Evolutionary conservation across 64 coral and sea anemone species (phyloP).

Genomic region (Pachyseris speciosa): DNA sequence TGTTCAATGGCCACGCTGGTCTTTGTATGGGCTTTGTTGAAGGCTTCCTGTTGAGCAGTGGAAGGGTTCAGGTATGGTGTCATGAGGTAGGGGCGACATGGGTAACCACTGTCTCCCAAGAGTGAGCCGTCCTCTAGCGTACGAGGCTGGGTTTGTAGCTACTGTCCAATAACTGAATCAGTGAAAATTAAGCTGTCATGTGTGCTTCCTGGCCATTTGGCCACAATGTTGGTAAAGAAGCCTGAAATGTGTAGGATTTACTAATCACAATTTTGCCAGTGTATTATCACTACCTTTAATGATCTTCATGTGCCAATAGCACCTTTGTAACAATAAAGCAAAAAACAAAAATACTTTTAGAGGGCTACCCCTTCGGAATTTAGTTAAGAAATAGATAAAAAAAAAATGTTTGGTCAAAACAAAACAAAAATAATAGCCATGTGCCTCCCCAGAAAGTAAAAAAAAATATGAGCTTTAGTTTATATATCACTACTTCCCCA

Average conservation of each 20-base stretch:
- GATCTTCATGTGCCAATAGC: background rate
- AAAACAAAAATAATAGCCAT: background rate
- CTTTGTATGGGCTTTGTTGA: background rate
- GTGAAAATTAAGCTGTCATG: conserved; percentile 29
- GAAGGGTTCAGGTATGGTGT: background rate
- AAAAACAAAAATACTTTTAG: background rate
- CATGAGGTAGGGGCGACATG: background rate
- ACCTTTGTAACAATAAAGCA: background rate
- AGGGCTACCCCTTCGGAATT: background rate
- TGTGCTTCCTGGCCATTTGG: background rate
- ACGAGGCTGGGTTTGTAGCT: background rate
- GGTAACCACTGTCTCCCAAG: conserved; percentile 24
- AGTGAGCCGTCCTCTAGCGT: conserved; percentile 13
- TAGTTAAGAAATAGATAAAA: background rate
- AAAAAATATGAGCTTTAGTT: background rate
- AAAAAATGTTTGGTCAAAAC: background rate
- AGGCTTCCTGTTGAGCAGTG: background rate
- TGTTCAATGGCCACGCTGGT: conserved; percentile 65
- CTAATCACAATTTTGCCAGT: too few species aligned
- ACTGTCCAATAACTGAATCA: background rate
- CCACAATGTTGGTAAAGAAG: conserved; percentile 42
- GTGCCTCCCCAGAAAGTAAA: background rate
- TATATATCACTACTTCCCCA: background rate
- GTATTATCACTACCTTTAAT: background rate
- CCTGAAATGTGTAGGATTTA: background rate